These are phyloP conservation scores for Ceramica pisi DNA, from an alignment of 2,888 invertebrate species.

Conservation along the genomic window DNA sequence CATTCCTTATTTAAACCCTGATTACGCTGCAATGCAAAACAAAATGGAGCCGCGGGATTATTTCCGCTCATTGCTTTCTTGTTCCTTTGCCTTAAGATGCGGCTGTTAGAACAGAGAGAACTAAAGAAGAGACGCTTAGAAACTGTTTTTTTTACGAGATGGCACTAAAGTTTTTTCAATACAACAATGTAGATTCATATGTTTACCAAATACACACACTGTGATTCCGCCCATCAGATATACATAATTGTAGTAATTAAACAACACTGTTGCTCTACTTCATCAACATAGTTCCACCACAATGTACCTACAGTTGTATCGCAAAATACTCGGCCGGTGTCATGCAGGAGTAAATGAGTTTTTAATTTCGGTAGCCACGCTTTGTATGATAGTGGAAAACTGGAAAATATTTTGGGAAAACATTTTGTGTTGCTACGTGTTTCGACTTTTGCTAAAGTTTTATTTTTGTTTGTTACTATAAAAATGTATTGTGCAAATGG, in stretches of 20 bases:
- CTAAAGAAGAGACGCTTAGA: not conserved
- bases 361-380: constrained; percentile 58
- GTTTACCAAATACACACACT: not conserved
- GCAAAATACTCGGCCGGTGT: constrained; percentile 48
- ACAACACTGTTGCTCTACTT: constrained; percentile 37
- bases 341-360: constrained; percentile 57
- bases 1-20: constrained; percentile 70
- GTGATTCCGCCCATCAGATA: constrained; percentile 6
- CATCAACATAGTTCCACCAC: constrained; percentile 2
- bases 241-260: constrained; percentile 15
- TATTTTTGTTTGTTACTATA: constrained; percentile 15
- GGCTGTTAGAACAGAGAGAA: constrained; percentile 24
- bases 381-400: constrained; percentile 48
- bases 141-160: not conserved
- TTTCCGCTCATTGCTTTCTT: constrained; percentile 63
- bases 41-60: constrained; percentile 63
- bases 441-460: constrained; percentile 18
- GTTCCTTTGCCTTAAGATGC: constrained; percentile 49
- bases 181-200: not conserved
- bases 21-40: constrained; percentile 68
- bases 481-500: constrained; percentile 29
- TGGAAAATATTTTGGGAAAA: constrained; percentile 31
- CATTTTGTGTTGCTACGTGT: constrained; percentile 30
- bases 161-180: not conserved
- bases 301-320: not conserved